These are phyloP conservation scores for Oryzias javanicus DNA, from an alignment of 2,113 vertebrate species.

Conservation along the genomic window DNA sequence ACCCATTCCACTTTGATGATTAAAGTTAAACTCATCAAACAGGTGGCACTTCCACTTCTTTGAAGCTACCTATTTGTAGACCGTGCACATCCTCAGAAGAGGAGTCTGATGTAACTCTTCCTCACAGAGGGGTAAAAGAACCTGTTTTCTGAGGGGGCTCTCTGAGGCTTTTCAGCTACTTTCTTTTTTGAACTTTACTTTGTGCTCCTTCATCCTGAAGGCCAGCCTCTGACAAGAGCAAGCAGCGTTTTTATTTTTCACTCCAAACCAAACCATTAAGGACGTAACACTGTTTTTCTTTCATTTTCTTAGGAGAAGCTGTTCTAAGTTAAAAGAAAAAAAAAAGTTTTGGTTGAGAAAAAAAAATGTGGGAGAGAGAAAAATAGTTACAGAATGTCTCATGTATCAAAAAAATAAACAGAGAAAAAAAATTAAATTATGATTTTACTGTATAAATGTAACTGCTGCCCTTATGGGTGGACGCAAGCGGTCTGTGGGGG, in stretches of 20 bases:
- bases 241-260: slow-evolving; percentile 20
- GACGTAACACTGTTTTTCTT: slow-evolving; percentile 7
- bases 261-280: neutral
- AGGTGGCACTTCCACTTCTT: slow-evolving; percentile 35
- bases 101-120: slow-evolving; percentile 45
- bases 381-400: no score
- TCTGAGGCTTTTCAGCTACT: slow-evolving; percentile 23
- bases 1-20: slow-evolving; percentile 42
- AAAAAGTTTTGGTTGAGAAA: neutral
- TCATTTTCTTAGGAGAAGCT: slow-evolving; percentile 4
- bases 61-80: slow-evolving; percentile 46
- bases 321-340: no score
- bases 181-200: slow-evolving; percentile 18
- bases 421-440: no score
- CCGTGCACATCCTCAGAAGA: slow-evolving; percentile 34
- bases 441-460: no score
- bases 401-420: no score
- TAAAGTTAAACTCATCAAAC: slow-evolving; percentile 45
- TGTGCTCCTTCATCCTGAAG: slow-evolving; percentile 15
- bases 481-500: no score
- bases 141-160: slow-evolving; percentile 23
- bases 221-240: slow-evolving; percentile 9
- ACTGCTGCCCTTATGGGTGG: no score
- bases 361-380: neutral
- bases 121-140: slow-evolving; percentile 30